These are phyloP conservation scores for Trachurus trachurus DNA, from an alignment of 2,797 vertebrate genomes.

Conservation along the genomic window DNA sequence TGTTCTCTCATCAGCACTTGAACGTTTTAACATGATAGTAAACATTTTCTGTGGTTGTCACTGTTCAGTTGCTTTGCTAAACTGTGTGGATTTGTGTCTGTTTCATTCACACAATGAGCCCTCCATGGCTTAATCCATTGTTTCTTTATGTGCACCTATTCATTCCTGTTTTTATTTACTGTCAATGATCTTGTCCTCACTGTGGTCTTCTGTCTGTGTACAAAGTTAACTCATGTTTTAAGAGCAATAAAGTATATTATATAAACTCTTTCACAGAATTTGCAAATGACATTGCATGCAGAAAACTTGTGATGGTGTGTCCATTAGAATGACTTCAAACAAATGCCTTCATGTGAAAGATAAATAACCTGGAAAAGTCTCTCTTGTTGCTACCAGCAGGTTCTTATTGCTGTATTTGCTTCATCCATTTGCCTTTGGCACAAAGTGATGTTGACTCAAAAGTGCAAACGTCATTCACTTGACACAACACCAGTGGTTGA, in stretches of 20 bases:
- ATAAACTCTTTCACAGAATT: conserved; percentile 75
- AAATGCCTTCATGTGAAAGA: conserved; percentile 15
- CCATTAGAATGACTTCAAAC: conserved; percentile 13
- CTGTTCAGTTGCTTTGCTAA: conserved; percentile 78
- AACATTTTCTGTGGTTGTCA: conserved; percentile 77
- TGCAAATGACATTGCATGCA: conserved; percentile 72
- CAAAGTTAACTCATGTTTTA: conserved; percentile 87
- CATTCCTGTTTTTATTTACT: conserved; percentile 82
- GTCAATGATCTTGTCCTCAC: conserved; percentile 85
- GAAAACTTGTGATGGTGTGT: conserved; percentile 36
- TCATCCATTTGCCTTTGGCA: conserved; percentile 31
- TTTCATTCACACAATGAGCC: conserved; percentile 77
- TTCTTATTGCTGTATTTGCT: conserved; percentile 21
- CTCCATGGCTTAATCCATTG: conserved; percentile 69
- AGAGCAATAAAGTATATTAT: conserved; percentile 89
- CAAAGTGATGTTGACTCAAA: conserved; percentile 37
- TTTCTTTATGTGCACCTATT: conserved; percentile 76
- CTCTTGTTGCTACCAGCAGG: background rate
- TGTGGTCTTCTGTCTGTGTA: conserved; percentile 88
- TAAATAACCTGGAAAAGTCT: background rate
- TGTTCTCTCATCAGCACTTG: conserved; percentile 71
- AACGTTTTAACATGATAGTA: conserved; percentile 69
- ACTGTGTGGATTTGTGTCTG: conserved; percentile 77
- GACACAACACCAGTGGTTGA: conserved; percentile 18
- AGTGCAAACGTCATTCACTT: conserved; percentile 27